A percentile compares a stretch with the other conserved stretches of the same genome.
These are phyloP conservation scores for Chiloscyllium plagiosum DNA, from an alignment of 2,113 vertebrate genomes.

Conservation along the genomic window DNA sequence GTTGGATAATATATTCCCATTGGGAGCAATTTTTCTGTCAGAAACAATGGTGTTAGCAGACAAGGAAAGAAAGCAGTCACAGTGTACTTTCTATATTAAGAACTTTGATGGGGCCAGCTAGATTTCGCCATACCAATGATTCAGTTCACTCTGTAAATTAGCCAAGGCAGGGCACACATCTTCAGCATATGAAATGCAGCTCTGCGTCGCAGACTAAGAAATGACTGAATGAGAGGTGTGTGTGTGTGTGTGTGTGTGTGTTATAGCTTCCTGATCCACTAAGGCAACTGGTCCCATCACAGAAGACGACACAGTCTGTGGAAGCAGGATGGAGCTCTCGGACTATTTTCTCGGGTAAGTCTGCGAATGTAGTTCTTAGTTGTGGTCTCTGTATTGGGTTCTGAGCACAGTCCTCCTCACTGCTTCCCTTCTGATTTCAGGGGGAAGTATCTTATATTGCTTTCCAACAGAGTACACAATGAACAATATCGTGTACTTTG, in stretches of 20 bases:
- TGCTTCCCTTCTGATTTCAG: neutral
- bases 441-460: too few relatives aligned
- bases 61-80: neutral
- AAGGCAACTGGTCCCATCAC: neutral
- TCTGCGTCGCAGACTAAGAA: neutral
- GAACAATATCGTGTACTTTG: too few relatives aligned
- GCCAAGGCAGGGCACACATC: neutral
- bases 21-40: neutral
- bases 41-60: conserved; percentile 7
- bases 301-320: neutral
- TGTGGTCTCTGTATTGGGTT: neutral
- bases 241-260: too few relatives aligned
- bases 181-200: neutral
- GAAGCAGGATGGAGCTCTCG: neutral
- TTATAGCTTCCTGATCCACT: neutral
- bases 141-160: neutral
- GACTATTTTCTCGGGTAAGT: neutral
- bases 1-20: neutral
- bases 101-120: neutral
- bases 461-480: too few relatives aligned
- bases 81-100: neutral
- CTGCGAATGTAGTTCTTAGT: neutral
- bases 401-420: neutral
- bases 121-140: neutral
- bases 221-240: neutral